phyloP scores from a whole-genome alignment of 2,113 vertebrate species.

The Microtus oregoni region DNA sequence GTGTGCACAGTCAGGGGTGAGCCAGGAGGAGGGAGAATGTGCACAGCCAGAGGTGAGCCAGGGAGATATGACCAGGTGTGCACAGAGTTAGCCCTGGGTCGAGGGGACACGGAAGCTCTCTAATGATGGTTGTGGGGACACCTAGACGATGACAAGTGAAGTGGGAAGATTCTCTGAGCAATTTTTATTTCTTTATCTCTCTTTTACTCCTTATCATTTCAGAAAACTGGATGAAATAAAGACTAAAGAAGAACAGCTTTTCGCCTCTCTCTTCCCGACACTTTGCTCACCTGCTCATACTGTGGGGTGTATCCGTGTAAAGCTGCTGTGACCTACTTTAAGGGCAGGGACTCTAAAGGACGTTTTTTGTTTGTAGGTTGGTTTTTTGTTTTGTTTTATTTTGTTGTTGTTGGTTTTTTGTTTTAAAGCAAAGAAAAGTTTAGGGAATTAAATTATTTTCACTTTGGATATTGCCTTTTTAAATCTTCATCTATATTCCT shows the following conservation, averaged over 20 bases:
- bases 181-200: not conserved
- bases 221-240: conserved; percentile 10
- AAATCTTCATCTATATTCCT: not conserved
- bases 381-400: not conserved
- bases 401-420: not conserved
- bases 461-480: not conserved
- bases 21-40: no score
- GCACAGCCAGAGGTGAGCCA: no score
- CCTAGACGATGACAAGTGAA: not conserved
- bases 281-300: conserved; percentile 26
- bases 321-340: not conserved
- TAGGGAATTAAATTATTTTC: conserved; percentile 32
- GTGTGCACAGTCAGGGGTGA: no score
- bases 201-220: not conserved
- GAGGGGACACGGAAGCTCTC: not conserved
- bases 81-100: not conserved
- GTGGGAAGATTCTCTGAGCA: not conserved
- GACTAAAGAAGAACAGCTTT: not conserved
- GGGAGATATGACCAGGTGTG: no score
- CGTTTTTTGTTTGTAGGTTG: not conserved
- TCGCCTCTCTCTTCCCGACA: not conserved
- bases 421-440: conserved; percentile 14
- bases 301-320: conserved; percentile 26
- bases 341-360: not conserved
- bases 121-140: not conserved